Evolutionary conservation across 2,797 vertebrate species (phyloP).

Genomic region (Sylvilagus floridanus): DNA sequence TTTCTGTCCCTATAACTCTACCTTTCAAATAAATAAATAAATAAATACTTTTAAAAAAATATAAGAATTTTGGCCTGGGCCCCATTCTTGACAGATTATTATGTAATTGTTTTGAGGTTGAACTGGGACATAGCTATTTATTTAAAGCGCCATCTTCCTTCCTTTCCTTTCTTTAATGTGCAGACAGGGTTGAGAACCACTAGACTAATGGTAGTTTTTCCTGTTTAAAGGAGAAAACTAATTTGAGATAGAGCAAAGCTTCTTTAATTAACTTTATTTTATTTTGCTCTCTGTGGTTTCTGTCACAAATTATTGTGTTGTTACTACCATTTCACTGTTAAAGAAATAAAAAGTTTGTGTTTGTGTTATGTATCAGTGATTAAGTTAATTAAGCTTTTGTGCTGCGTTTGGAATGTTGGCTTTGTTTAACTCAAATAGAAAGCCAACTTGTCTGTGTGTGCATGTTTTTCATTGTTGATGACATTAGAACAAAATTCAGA

Average conservation of each 20-base stretch:
- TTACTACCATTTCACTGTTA: conserved; percentile 67
- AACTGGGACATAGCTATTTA: not conserved
- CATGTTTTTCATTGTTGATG: conserved; percentile 63
- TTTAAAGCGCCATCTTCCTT: not conserved
- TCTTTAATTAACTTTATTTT: conserved; percentile 63
- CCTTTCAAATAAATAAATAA: too few relatives aligned
- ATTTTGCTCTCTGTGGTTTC: conserved; percentile 54
- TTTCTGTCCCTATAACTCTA: too few relatives aligned
- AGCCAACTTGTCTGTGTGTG: conserved; percentile 47
- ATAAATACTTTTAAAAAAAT: too few relatives aligned
- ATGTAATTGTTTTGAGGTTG: conserved; percentile 9
- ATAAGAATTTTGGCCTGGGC: not conserved
- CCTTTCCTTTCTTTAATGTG: not conserved
- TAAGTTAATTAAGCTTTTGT: conserved; percentile 61
- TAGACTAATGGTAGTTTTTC: conserved; percentile 54
- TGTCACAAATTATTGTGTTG: conserved; percentile 66
- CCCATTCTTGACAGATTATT: not conserved
- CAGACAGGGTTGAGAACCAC: conserved; percentile 58
- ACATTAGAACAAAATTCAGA: conserved; percentile 53
- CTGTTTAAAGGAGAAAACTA: conserved; percentile 68
- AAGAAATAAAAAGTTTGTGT: conserved; percentile 80
- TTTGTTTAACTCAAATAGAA: not conserved
- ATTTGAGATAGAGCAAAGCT: conserved; percentile 47
- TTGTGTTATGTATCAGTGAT: conserved; percentile 61
- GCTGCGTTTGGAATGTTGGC: conserved; percentile 43